A percentile compares a stretch with the other conserved stretches of the same genome.
These are phyloP conservation scores for Spizaetus ornatus DNA, from an alignment of 2,113 vertebrate species.

Conservation along the genomic window DNA sequence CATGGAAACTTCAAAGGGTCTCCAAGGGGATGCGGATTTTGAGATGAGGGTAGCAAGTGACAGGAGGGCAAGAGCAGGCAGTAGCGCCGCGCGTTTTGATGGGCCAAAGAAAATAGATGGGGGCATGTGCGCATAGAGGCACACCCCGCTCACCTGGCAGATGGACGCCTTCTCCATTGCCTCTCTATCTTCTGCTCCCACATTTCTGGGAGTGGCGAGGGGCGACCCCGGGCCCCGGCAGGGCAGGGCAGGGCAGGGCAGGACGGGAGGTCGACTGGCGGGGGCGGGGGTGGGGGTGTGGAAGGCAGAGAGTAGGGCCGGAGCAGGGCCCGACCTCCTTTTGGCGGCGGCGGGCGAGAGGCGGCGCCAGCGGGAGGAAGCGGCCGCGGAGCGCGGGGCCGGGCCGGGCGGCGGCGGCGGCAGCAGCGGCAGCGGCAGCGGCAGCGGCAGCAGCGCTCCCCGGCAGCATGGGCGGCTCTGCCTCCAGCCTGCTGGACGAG, in stretches of 20 bases:
- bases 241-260: too few relatives aligned
- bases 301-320: background rate
- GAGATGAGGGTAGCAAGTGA: background rate
- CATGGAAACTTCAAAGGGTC: background rate
- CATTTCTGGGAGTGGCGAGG: too few relatives aligned
- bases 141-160: background rate
- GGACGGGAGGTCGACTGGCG: too few relatives aligned
- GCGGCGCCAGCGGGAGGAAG: too few relatives aligned
- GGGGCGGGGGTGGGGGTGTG: too few relatives aligned
- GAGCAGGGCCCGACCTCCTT: too few relatives aligned
- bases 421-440: too few relatives aligned
- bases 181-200: background rate
- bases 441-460: background rate
- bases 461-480: slow-evolving; percentile 80
- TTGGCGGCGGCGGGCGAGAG: too few relatives aligned
- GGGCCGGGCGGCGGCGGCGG: too few relatives aligned
- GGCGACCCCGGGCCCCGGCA: too few relatives aligned
- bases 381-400: background rate
- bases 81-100: background rate
- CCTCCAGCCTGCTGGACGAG: slow-evolving; percentile 86
- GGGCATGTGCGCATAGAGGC: rapidly evolving
- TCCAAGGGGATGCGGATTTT: background rate
- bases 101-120: rapidly evolving
- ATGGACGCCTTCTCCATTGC: background rate
- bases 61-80: background rate